A percentile compares a stretch with the other conserved stretches of the same genome.
These are phyloP conservation scores for Eutolmus rufibarbis DNA, from an alignment of 2,888 invertebrate species.

Conservation along the genomic window DNA sequence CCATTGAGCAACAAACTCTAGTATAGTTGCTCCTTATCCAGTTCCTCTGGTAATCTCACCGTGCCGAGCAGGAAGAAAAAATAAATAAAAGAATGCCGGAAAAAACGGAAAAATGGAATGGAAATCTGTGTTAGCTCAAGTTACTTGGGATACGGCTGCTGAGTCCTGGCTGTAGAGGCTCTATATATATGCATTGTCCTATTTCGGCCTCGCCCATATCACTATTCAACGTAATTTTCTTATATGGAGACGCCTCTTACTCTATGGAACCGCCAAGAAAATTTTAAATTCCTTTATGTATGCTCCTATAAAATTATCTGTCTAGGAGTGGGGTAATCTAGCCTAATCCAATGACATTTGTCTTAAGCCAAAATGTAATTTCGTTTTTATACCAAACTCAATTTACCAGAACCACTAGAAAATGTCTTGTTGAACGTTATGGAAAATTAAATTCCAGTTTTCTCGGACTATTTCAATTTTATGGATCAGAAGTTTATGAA, in stretches of 20 bases:
- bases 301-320: not conserved
- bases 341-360: slow-evolving; percentile 15
- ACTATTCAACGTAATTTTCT: slow-evolving; percentile 3
- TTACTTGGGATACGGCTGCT: not conserved
- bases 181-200: not conserved
- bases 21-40: slow-evolving; percentile 4
- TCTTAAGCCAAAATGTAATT: not conserved
- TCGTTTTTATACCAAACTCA: not conserved
- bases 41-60: slow-evolving; percentile 9
- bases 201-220: not conserved
- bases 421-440: not conserved
- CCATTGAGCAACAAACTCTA: slow-evolving; percentile 35
- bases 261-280: not conserved
- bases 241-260: not conserved
- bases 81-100: not conserved
- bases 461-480: not conserved
- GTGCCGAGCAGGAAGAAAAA: not conserved
- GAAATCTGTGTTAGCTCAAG: slow-evolving; percentile 33
- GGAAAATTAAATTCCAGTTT: not conserved
- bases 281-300: slow-evolving; percentile 1
- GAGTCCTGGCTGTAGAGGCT: not conserved
- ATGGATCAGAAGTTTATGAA: not conserved
- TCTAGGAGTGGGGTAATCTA: not conserved
- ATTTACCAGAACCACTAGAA: not conserved
- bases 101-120: slow-evolving; percentile 17